These are phyloP conservation scores for Sardinella longiceps DNA, from an alignment of 2,797 vertebrate genomes.

Conservation along the genomic window DNA sequence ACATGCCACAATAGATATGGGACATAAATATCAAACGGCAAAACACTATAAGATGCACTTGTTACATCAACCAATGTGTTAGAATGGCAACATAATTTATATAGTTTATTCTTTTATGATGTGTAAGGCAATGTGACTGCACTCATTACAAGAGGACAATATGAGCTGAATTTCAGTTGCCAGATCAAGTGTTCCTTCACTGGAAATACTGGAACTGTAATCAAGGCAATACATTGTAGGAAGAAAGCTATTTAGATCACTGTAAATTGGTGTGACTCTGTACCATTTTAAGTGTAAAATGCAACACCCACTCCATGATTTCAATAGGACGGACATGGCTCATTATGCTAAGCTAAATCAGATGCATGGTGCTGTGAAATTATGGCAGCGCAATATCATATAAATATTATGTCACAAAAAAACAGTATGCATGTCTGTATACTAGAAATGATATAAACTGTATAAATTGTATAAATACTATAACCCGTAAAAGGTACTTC, in stretches of 20 bases:
- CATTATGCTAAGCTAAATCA: neutral
- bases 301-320: neutral
- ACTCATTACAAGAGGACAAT: neutral
- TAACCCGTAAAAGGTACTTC: constrained; percentile 15
- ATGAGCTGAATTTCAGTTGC: neutral
- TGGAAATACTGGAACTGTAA: neutral
- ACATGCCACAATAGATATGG: constrained; percentile 10
- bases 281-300: constrained; percentile 13
- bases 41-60: constrained; percentile 21
- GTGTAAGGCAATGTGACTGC: constrained; percentile 8
- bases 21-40: constrained; percentile 15
- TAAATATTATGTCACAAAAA: constrained; percentile 4
- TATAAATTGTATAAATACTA: constrained; percentile 12
- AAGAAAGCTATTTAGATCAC: constrained; percentile 23
- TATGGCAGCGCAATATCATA: constrained; percentile 20
- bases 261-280: constrained; percentile 7
- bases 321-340: neutral
- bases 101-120: neutral
- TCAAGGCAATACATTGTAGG: neutral
- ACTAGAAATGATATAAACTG: constrained; percentile 1
- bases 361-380: neutral
- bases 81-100: neutral
- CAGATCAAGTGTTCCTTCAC: neutral
- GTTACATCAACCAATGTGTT: neutral
- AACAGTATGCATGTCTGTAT: neutral